These are phyloP conservation scores for Muntiacus reevesi DNA, from an alignment of 2,113 vertebrate species.

Conservation along the genomic window DNA sequence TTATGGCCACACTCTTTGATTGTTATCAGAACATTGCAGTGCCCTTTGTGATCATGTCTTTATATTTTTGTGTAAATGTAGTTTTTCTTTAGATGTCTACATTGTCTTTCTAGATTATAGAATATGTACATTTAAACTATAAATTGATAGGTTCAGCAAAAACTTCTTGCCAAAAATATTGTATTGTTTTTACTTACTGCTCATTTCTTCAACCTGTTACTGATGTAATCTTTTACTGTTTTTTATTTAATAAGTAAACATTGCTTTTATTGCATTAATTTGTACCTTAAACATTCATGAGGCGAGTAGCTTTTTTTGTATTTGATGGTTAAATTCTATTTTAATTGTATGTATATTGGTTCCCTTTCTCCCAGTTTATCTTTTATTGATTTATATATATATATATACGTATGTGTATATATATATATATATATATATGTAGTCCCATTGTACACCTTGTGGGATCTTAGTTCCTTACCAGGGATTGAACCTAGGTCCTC, in stretches of 20 bases:
- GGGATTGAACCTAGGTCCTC: background rate
- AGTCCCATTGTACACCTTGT: background rate
- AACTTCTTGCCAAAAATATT: background rate
- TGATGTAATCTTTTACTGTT: background rate
- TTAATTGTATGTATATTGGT: background rate
- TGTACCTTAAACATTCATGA: background rate
- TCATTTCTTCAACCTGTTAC: background rate
- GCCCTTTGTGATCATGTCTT: background rate
- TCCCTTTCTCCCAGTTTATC: background rate
- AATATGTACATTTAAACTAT: background rate
- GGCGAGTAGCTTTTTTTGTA: background rate
- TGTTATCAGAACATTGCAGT: background rate
- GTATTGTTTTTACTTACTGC: background rate
- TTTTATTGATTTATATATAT: background rate
- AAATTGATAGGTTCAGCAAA: background rate
- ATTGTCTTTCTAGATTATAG: background rate
- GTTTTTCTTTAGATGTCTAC: background rate
- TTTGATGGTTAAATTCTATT: background rate
- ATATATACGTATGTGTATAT: fast-evolving
- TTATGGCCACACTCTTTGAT: background rate
- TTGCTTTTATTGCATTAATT: background rate
- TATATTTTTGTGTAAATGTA: background rate
- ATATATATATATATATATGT: fast-evolving
- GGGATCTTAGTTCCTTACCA: background rate
- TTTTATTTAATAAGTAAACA: background rate